Base-by-base conservation (phyloP, 2,113 vertebrate genomes). In the Cavia porcellus region DNA sequence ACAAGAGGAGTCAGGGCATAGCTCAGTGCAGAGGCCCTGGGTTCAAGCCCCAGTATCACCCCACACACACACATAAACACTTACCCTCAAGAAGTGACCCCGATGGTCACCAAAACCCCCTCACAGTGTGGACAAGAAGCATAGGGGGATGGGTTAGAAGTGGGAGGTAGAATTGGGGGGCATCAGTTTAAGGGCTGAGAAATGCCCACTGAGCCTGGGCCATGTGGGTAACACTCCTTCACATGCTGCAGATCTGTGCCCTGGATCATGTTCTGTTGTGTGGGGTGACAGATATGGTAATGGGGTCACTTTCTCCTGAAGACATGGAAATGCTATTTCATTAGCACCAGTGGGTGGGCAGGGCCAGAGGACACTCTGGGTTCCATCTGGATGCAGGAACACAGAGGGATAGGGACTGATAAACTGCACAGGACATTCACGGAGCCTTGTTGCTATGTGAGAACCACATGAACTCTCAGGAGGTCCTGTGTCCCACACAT, bases 121-220 rank as follows among this genome's bases (percentile, higher is more conserved):
- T 5, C 6, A 42, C 22, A 75, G 22, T 45, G n/a, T 75, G 74
- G 38, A 15, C 0, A 42, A 50, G 68, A 59, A 55, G 0, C 11
- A 15, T 7, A 24, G 8, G 19, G 20, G 50, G 7, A 14, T 5
- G 15, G 59, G n/a, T 28, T 35, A 22, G 57, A 35, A 13, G 0
- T 0, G 38, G 61, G 17, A 6, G 4, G 24, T 0, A 3, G 47
- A 28, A 4, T 62, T 4, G 28, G 8, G 20, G 19, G 2, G 70
- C 68, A 14, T 77, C 93, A 20, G 70, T 0, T 7, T 62, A 8
- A 25, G 5, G 32, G 38, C 12, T 4, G 45, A 3, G 3, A 0
- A 1, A 1, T 22, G 50, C 45, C 32, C 1, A 0, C 14, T 7
- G 25, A 17, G 4, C 57, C 10, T 22, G 30, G 15, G 12, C 4